Evolutionary conservation across 1,140 invertebrate genomes (phyloP).

Genomic region (Nasonia longicornis): DNA sequence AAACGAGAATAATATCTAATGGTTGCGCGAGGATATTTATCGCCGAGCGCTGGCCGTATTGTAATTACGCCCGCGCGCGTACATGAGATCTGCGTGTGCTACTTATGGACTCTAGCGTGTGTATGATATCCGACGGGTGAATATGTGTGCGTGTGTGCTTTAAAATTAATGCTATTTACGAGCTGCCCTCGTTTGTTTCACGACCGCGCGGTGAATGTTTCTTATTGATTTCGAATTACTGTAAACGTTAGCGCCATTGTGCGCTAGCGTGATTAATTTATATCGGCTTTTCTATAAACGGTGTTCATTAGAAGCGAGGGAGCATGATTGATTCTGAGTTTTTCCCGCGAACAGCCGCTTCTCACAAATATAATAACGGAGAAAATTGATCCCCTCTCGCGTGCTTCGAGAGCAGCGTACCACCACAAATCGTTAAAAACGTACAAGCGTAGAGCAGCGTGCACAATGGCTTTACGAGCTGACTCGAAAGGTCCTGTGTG

Average conservation of each 20-base stretch:
- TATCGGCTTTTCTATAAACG: neutral
- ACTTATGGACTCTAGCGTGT: neutral
- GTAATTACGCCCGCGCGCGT: neutral
- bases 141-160: neutral
- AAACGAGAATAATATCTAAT: constrained; percentile 15
- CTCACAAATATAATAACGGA: neutral
- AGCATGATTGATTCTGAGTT: too few species aligned
- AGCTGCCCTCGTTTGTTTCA: neutral
- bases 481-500: too few species aligned
- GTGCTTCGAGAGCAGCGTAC: too few species aligned
- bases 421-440: too few species aligned
- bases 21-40: constrained; percentile 10
- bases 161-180: neutral
- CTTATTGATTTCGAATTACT: constrained; percentile 1
- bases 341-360: neutral
- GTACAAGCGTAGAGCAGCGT: too few species aligned
- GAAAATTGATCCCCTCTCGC: too few species aligned
- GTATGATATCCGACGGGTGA: too few species aligned
- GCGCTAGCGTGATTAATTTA: neutral
- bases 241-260: neutral
- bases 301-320: neutral
- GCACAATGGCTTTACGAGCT: too few species aligned
- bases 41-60: neutral
- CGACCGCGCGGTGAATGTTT: neutral
- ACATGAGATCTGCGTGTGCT: neutral